Evolutionary conservation across 53 echinoderm and acorn worm species (phyloP), one percentile per base, ranked within the genome.

Genomic region (Temnopleurus reevesii): DNA sequence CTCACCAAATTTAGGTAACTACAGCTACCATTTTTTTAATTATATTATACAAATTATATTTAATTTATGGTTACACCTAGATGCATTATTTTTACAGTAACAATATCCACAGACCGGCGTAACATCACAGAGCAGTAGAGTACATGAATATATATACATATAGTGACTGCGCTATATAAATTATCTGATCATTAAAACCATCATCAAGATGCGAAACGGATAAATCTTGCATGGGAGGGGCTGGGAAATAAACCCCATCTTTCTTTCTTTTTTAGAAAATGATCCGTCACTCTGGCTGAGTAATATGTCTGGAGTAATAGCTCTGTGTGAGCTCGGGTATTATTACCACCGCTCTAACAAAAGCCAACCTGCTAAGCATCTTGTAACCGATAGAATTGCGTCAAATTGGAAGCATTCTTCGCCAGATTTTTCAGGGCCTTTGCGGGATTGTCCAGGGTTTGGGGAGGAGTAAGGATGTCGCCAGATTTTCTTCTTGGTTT

Each of bases 321-420:
- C 71, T 43, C 41, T 71, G 21, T 41, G 8, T 2, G n/a, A 71
- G 71, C 71, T 71, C 8, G 1, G n/a, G 71, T 71, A 71, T 63
- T 33, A 63, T 63, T 33, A 31, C 31, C 15, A 21, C 34, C 5
- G 17, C 33, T 30, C 71, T 8, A 19, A 71, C 71, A 71, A 71
- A 21, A n/a, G 71, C 71, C 38, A 71, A 71, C 71, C 71, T 71
- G 71, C 71, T 71, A 41, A 71, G 71, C 71, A 71, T 71, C 71
- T 71, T 71, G 71, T 71, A 71, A 36, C 41, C 23, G 21, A 71
- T 71, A 71, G 71, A 71, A 71, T n/a, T 18, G 23, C 71, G 23
- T 41, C 71, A 71, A 71, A 71, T 43, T 71, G 71, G 71, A 36
- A 71, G 8, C 71, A 71, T 71, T 71, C 71, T 41, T 71, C 1